Evolutionary conservation across 1,140 invertebrate genomes (phyloP).

Genomic region (Drosophila virilis): DNA sequence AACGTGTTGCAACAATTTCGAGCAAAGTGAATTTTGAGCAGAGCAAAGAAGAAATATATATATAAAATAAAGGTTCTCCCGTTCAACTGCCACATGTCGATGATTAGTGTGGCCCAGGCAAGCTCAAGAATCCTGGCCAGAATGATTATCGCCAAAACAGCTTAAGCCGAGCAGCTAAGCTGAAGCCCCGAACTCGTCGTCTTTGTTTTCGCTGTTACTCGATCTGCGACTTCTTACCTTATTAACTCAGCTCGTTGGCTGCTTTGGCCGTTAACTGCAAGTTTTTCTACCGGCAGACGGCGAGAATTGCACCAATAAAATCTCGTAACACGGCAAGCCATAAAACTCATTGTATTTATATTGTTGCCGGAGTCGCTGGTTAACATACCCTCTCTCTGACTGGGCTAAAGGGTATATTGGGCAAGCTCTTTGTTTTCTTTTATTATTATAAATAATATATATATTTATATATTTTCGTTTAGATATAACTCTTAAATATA

Average conservation of each 20-base stretch:
- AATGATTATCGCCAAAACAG: constrained; percentile 30
- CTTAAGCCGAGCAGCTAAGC: constrained; percentile 3
- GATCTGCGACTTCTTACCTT: constrained; percentile 19
- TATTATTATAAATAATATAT: no score
- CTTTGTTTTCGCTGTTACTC: not conserved
- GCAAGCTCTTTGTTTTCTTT: not conserved
- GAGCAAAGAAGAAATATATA: constrained; percentile 6
- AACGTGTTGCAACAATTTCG: constrained; percentile 12
- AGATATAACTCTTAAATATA: no score
- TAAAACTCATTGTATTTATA: constrained; percentile 68
- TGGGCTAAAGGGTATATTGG: not conserved
- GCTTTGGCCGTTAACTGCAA: constrained; percentile 25
- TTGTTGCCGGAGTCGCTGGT: constrained; percentile 20
- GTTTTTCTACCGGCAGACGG: constrained; percentile 12
- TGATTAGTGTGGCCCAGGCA: constrained; percentile 24
- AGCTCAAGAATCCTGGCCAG: not conserved
- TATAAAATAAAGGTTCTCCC: not conserved
- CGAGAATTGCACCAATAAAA: constrained; percentile 43
- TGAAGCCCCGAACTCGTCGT: not conserved
- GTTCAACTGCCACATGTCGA: constrained; percentile 35
- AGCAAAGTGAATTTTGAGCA: constrained; percentile 37
- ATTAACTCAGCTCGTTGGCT: constrained; percentile 27
- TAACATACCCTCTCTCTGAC: not conserved
- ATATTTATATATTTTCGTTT: no score
- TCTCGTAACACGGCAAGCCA: constrained; percentile 50